A percentile compares a stretch with the other conserved stretches of the same genome.
Evolutionary conservation across 2,888 invertebrate genomes (phyloP).

Genomic region (Gisinianus flammeolus): DNA sequence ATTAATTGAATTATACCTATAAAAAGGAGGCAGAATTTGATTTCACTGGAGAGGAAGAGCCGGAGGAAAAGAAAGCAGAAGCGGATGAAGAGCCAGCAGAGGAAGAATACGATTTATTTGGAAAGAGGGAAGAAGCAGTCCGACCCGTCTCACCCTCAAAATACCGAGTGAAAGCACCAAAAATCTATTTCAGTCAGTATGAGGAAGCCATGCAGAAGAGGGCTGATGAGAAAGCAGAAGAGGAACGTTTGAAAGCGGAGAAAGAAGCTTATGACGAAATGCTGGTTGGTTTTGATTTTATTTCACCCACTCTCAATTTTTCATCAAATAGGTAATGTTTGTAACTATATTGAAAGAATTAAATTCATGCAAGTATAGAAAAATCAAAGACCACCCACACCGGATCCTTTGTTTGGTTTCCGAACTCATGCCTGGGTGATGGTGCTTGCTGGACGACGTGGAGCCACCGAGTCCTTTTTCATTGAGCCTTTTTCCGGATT

Average conservation of each 20-base stretch:
- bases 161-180: constrained; percentile 47
- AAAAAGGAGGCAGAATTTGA: constrained; percentile 35
- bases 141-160: constrained; percentile 53
- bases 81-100: constrained; percentile 17
- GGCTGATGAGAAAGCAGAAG: constrained; percentile 40
- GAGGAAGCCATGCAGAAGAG: constrained; percentile 31
- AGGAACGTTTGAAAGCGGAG: constrained; percentile 32
- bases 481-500: constrained; percentile 85
- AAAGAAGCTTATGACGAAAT: constrained; percentile 60
- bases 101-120: constrained; percentile 36
- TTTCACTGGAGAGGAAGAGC: constrained; percentile 4
- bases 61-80: constrained; percentile 12
- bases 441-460: constrained; percentile 69
- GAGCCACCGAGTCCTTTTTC: constrained; percentile 73
- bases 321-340: too few relatives aligned
- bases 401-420: constrained; percentile 63
- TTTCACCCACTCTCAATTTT: background rate
- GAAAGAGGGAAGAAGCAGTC: constrained; percentile 2
- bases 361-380: constrained; percentile 16
- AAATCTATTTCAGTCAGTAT: constrained; percentile 39
- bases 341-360: background rate
- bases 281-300: constrained; percentile 63
- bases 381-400: constrained; percentile 32
- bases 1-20: background rate
- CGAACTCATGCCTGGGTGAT: constrained; percentile 86